phyloP scores from a whole-genome alignment of 2,113 vertebrate species.

The Callospermophilus lateralis region DNA sequence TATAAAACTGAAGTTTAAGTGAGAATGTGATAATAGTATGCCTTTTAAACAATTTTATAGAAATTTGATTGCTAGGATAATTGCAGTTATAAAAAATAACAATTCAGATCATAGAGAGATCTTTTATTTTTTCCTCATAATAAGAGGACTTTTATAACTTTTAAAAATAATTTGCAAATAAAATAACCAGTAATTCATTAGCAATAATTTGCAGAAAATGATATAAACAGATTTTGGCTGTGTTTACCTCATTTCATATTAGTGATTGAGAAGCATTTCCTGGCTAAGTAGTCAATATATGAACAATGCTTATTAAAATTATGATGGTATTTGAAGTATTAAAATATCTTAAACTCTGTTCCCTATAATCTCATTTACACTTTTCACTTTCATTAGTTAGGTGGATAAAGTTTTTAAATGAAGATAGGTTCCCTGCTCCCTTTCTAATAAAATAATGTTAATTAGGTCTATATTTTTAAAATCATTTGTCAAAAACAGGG shows the following conservation, averaged over 20 bases:
- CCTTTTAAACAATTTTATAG: slow-evolving; percentile 25
- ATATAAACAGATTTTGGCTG: slow-evolving; percentile 8
- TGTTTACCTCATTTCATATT: slow-evolving; percentile 28
- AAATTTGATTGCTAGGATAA: slow-evolving; percentile 23
- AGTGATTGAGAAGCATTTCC: slow-evolving; percentile 9
- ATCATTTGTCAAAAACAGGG: slow-evolving; percentile 5
- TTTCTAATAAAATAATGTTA: slow-evolving; percentile 39
- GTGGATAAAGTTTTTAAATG: slow-evolving; percentile 14
- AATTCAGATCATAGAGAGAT: neutral
- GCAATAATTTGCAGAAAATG: neutral
- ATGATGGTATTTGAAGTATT: slow-evolving; percentile 12
- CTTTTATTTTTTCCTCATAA: slow-evolving; percentile 9
- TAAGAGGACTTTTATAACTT: neutral
- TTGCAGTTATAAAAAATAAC: neutral
- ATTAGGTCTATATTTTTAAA: slow-evolving; percentile 17
- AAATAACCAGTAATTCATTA: slow-evolving; percentile 16
- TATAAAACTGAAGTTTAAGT: slow-evolving; percentile 34
- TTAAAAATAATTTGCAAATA: neutral
- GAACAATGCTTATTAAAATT: neutral
- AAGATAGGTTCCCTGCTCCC: neutral
- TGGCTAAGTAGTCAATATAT: neutral
- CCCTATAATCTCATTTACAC: slow-evolving; percentile 20
- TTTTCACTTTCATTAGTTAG: neutral
- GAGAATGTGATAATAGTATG: slow-evolving; percentile 41
- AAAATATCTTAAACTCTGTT: neutral